phyloP scores from a whole-genome alignment of 37 sponge, comb jelly and placozoan genomes.

The Aphrocallistes beatrix region DNA sequence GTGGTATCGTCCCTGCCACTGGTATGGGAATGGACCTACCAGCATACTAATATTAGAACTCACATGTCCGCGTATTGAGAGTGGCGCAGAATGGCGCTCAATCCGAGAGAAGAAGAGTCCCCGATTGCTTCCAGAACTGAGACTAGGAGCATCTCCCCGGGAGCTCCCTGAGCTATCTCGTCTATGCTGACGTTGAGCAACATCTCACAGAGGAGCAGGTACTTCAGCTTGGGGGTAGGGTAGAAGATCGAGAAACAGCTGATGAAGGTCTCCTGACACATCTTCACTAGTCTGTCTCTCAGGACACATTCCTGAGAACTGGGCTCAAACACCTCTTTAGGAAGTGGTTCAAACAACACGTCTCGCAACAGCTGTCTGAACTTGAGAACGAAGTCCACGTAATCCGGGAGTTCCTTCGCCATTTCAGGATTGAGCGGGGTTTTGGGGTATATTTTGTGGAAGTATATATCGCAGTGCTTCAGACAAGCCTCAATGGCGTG shows the following conservation, averaged over 20 bases:
- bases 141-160: slow-evolving; percentile 56
- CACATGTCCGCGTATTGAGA: slow-evolving; percentile 41
- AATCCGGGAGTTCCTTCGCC: not conserved
- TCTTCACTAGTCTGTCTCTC: not conserved
- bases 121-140: slow-evolving; percentile 62
- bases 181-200: slow-evolving; percentile 49
- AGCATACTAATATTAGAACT: slow-evolving; percentile 6
- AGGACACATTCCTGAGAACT: not conserved
- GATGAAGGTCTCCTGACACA: slow-evolving; percentile 41
- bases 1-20: no score
- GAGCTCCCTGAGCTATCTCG: slow-evolving; percentile 31
- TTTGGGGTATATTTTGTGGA: not conserved
- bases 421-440: not conserved
- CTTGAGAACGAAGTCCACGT: not conserved
- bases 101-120: slow-evolving; percentile 61
- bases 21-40: no score
- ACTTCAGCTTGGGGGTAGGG: slow-evolving; percentile 68
- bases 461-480: slow-evolving; percentile 1
- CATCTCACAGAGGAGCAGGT: slow-evolving; percentile 55
- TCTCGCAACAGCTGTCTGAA: not conserved
- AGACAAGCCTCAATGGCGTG: not conserved
- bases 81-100: slow-evolving; percentile 42
- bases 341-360: not conserved
- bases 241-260: slow-evolving; percentile 82
- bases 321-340: not conserved